Evolutionary conservation across 53 echinoderm and acorn worm genomes (phyloP).

Genomic region (Hippasteria phrygiana): DNA sequence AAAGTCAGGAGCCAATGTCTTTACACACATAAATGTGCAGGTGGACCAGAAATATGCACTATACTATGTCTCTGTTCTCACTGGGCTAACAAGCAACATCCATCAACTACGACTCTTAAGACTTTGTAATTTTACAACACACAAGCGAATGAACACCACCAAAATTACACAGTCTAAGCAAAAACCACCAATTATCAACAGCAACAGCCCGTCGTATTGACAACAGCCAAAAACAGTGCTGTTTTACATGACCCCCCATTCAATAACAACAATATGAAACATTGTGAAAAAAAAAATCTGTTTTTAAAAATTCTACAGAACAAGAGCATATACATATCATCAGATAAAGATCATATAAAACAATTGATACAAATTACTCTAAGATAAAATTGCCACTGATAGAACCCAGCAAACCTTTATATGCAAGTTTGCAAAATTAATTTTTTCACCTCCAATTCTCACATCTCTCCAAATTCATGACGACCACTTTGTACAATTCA

Average conservation of each 20-base stretch:
- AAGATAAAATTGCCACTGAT: constrained; percentile 1
- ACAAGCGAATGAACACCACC: background rate
- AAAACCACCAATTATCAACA: background rate
- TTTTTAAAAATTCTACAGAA: background rate
- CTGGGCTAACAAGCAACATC: too few relatives aligned
- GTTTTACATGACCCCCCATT: background rate
- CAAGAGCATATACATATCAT: background rate
- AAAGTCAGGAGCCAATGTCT: too few relatives aligned
- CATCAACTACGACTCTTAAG: too few relatives aligned
- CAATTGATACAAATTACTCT: background rate
- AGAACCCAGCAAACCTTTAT: background rate
- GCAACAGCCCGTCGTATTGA: background rate
- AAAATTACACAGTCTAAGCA: background rate
- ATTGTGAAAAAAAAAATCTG: background rate
- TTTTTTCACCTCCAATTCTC: background rate
- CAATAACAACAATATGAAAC: background rate
- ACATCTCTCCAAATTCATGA: too few relatives aligned
- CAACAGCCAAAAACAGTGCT: background rate
- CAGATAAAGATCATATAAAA: constrained; percentile 11
- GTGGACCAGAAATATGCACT: too few relatives aligned
- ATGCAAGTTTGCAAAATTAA: background rate
- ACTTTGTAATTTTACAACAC: too few relatives aligned
- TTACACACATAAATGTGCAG: too few relatives aligned
- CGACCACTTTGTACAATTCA: too few relatives aligned
- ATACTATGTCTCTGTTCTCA: too few relatives aligned